Base-by-base conservation (phyloP, 2,888 invertebrate genomes). In the Heliconius cydno region DNA sequence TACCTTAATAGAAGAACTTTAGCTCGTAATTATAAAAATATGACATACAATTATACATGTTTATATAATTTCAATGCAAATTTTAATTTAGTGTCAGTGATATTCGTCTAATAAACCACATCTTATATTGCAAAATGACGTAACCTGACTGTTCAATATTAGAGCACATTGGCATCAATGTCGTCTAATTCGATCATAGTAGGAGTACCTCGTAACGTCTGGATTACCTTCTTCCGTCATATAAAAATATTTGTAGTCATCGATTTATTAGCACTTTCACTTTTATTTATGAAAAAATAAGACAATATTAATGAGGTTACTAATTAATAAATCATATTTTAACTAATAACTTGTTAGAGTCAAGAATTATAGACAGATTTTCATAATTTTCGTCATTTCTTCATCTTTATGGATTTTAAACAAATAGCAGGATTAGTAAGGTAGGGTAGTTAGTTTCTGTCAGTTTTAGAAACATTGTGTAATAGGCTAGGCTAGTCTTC, bases 171-270 rank as follows among this genome's bases (percentile, higher is more conserved):
- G 65, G 71, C 65, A 63, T 72, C 87, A 87, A 86, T 87, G 88
- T 85, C 87, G 84, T 86, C 83, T 90, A 87, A 91, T 90, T 88
- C 86, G 85, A 90, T 90, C 88, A 90, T 90, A 88, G 88, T 79
- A 78, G 77, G 73, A 85, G 88, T 90, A 89, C 86, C 86, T 85
- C 86, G 86, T 89, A 89, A 90, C 87, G 88, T 86, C 84, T 81
- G 85, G 88, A 93, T 92, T 90, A 90, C 84, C 83, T 84, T 77
- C 90, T 92, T 92, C 93, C 92, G 90, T 84, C 85, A 86, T 81
- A 87, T 87, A 87, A 85, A 87, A 9, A 10, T 75, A 28, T 22
- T 22, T 65, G 15, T 41, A 38, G 46, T 65, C 85, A 84, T 86
- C 85, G 84, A 83, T 84, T 84, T 85, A 83, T 83, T 83, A 82